phyloP scores from a whole-genome alignment of 2,888 invertebrate genomes.

The Calliphora vomitoria region DNA sequence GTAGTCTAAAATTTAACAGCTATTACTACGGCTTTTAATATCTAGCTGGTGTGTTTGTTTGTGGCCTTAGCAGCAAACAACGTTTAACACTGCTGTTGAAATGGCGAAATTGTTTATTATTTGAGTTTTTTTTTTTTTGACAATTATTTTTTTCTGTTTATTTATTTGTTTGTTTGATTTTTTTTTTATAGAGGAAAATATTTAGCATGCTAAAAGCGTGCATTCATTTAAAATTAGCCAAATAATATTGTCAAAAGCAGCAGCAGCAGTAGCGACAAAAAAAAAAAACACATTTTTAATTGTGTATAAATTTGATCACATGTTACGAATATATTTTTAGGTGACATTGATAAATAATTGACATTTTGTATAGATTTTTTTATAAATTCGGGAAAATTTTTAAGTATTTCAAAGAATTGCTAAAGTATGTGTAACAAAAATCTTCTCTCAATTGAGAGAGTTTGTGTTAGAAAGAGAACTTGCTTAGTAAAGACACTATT shows the following conservation, averaged over 20 bases:
- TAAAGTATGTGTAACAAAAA: too few relatives aligned
- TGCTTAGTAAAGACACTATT: too few relatives aligned
- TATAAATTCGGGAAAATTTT: neutral
- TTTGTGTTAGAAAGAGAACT: too few relatives aligned
- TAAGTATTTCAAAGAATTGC: neutral
- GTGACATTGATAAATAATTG: conserved; percentile 43
- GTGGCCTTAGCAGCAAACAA: too few relatives aligned
- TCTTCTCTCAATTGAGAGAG: too few relatives aligned
- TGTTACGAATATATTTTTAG: conserved; percentile 36
- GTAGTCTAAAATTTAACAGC: conserved; percentile 6
- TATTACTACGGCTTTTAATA: neutral
- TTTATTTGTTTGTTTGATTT: conserved; percentile 19
- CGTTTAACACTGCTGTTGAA: neutral
- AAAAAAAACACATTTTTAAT: conserved; percentile 14
- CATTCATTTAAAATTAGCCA: conserved; percentile 33
- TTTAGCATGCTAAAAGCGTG: conserved; percentile 62
- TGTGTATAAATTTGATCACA: conserved; percentile 54
- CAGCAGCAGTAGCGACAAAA: neutral
- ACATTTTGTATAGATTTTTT: neutral
- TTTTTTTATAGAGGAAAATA: conserved; percentile 47
- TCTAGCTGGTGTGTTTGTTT: neutral
- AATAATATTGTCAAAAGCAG: conserved; percentile 17
- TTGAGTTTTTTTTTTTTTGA: neutral
- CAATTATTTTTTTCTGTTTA: neutral
- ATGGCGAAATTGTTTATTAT: conserved; percentile 54